These are phyloP conservation scores for Fregata magnificens DNA, from an alignment of 2,113 vertebrate genomes.

Conservation along the genomic window DNA sequence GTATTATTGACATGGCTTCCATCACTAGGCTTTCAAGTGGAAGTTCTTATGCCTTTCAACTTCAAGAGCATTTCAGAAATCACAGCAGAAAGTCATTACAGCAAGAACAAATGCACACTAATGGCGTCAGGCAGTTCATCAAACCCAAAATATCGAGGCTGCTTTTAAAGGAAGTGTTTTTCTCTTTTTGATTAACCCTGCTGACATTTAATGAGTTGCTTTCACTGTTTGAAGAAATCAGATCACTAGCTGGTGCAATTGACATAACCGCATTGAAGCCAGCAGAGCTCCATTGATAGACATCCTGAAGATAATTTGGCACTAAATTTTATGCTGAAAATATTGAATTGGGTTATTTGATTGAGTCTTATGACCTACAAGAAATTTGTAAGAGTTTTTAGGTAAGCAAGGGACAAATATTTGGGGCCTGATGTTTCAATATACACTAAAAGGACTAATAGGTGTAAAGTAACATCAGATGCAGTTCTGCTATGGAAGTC, in stretches of 20 bases:
- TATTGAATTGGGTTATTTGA: background rate
- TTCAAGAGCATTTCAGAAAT: background rate
- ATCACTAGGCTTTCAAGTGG: slow-evolving; percentile 28
- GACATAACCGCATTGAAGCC: background rate
- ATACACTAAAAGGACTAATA: background rate
- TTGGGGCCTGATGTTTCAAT: background rate
- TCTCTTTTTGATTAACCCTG: background rate
- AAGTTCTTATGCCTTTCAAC: background rate
- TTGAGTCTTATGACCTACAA: background rate
- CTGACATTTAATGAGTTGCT: background rate
- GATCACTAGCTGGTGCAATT: background rate
- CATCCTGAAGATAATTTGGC: background rate
- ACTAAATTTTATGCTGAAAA: background rate
- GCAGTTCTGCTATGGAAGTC: background rate
- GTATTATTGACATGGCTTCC: slow-evolving; percentile 17
- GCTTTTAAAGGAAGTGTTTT: background rate
- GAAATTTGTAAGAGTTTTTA: background rate
- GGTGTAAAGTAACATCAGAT: background rate
- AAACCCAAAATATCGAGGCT: background rate
- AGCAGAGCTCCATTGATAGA: background rate
- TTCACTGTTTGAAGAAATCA: background rate
- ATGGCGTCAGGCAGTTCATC: background rate
- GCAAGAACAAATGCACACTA: slow-evolving; percentile 15
- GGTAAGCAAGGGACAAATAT: background rate
- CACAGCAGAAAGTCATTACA: slow-evolving; percentile 5